Evolutionary conservation across 2,888 invertebrate genomes (phyloP), one percentile per base, ranked within the genome.

Genomic region (Caenorhabditis sp.): DNA sequence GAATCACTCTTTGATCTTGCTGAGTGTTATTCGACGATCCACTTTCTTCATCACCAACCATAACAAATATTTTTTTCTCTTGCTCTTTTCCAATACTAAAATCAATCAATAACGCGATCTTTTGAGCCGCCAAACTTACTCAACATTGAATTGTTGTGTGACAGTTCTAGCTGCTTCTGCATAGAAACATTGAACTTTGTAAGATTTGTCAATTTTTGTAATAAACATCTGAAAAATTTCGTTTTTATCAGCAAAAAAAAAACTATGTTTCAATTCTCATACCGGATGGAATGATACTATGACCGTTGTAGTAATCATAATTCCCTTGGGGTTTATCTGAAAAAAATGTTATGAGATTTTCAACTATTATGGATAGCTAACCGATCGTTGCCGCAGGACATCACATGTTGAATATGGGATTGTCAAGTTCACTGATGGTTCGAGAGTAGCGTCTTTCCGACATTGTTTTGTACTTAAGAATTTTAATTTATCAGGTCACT

Each of bases 171-270:
- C 81, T 31, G 78, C 65, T 63, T 84, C 83, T 19, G 82, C 78
- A 61, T 84, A 84, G 67, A 84, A 84, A 63, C 84, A 84, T 66
- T 83, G 81, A 27, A 84, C 80, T 64, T 82, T 81, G 63, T 83
- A 84, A 6, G 84, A 83, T 59, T 77, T 78, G 66, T 84, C 84
- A 36, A 82, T 77, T 65, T 82, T 83, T 19, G 84, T 84, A 17
- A 84, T 79, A 70, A 84, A 84, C 83, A 82, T 84, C 79, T 78
- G 50, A 19, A 77, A 58, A 17, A 6, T 31, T 21, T 0, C 54
- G 3, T 17, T 14, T 43, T 0, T 60, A 4, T 61, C 23, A n/a
- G 10, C 19, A 51, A 3, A 14, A 14, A 23, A 58, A 27, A 27
- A 5, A 43, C 5, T 26, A 54, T n/a, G 37, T 23, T 14, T 12